Percentiles rank a stretch among this genome's conserved stretches.
phyloP scores from a whole-genome alignment of 2,888 invertebrate genomes.

The Homarus gammarus region DNA sequence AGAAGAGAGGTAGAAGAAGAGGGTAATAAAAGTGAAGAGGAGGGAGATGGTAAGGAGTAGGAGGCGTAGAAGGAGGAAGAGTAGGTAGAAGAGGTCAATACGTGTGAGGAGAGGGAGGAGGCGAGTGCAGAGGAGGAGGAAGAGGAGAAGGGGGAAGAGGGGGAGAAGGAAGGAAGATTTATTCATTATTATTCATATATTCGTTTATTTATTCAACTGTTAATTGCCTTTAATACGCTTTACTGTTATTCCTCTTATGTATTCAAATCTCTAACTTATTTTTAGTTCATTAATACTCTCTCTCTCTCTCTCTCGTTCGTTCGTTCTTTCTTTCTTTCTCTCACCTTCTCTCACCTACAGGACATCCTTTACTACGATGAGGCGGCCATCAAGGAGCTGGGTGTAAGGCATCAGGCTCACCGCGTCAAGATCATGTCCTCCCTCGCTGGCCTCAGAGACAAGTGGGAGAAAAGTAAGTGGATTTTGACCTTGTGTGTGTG shows the following conservation, averaged over 20 bases:
- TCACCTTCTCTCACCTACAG: slow-evolving; percentile 77
- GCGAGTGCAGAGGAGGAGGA: not conserved
- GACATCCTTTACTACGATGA: slow-evolving; percentile 83
- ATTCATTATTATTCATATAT: too few relatives aligned
- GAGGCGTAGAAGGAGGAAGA: not conserved
- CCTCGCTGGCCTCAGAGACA: slow-evolving; percentile 83
- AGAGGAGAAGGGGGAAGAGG: not conserved
- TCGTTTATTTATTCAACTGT: too few relatives aligned
- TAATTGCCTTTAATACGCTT: too few relatives aligned
- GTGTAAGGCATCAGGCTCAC: slow-evolving; percentile 84
- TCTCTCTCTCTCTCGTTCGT: too few relatives aligned
- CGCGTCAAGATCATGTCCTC: slow-evolving; percentile 84
- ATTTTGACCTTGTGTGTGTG: too few relatives aligned
- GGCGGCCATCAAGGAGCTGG: slow-evolving; percentile 83
- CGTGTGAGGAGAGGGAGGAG: not conserved
- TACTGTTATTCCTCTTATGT: too few relatives aligned
- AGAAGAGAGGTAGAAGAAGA: too few relatives aligned
- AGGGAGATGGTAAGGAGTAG: too few relatives aligned
- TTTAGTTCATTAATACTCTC: too few relatives aligned
- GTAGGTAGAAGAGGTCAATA: not conserved
- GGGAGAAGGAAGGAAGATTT: not conserved
- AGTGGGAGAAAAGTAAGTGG: slow-evolving; percentile 82
- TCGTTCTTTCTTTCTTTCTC: too few relatives aligned
- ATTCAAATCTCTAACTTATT: too few relatives aligned
- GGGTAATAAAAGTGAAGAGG: too few relatives aligned